A percentile compares a stretch with the other conserved stretches of the same genome.
phyloP scores from a whole-genome alignment of 2,797 vertebrate species.

The Acanthopagrus latus region DNA sequence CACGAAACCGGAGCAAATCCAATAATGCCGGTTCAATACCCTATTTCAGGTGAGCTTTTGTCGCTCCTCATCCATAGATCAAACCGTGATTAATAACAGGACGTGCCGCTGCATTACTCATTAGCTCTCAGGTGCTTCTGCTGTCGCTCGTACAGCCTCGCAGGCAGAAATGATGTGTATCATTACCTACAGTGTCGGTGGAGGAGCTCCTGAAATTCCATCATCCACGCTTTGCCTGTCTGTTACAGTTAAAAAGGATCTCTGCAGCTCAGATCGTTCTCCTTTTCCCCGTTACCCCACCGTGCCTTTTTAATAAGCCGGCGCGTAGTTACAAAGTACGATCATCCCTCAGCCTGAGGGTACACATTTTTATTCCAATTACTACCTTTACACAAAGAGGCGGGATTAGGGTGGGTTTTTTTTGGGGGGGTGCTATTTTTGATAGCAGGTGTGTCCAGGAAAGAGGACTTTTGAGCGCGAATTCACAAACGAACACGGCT shows the following conservation, averaged over 20 bases:
- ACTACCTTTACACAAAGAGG: conserved; percentile 52
- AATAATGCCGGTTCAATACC: conserved; percentile 63
- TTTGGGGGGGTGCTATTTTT: conserved; percentile 45
- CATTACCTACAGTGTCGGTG: conserved; percentile 63
- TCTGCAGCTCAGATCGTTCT: conserved; percentile 28
- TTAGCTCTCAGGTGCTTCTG: conserved; percentile 58
- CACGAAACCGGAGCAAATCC: conserved; percentile 42
- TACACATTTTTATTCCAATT: conserved; percentile 64
- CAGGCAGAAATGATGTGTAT: conserved; percentile 68
- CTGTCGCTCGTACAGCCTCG: conserved; percentile 43
- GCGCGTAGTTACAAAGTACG: conserved; percentile 38
- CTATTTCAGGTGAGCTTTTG: conserved; percentile 52
- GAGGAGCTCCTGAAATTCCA: conserved; percentile 54
- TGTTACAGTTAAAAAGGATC: conserved; percentile 61
- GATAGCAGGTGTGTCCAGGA: conserved; percentile 38
- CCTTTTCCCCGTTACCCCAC: conserved; percentile 10
- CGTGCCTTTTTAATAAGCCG: conserved; percentile 67
- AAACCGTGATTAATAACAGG: conserved; percentile 73
- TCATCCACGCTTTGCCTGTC: conserved; percentile 61
- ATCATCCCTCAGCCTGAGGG: conserved; percentile 63
- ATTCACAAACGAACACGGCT: conserved; percentile 43
- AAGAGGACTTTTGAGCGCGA: conserved; percentile 36
- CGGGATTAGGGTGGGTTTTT: conserved; percentile 9
- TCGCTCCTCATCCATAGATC: conserved; percentile 55
- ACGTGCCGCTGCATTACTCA: conserved; percentile 59